These are phyloP conservation scores for Ardeotis arabs DNA, from an alignment of 2,113 vertebrate genomes.

Conservation along the genomic window DNA sequence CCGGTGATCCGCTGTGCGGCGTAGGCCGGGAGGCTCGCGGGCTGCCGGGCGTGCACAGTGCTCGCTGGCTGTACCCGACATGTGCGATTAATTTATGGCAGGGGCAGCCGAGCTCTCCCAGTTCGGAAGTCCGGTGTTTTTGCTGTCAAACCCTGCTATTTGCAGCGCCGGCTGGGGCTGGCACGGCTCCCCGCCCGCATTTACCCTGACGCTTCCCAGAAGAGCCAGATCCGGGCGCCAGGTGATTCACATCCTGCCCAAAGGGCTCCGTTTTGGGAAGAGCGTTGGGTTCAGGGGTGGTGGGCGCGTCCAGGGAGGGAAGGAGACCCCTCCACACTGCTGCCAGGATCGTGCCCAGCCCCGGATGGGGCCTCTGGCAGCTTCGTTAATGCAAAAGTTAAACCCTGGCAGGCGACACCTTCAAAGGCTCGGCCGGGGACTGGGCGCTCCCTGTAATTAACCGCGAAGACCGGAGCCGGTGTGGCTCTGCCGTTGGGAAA, in stretches of 20 bases:
- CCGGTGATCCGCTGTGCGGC: rapidly evolving
- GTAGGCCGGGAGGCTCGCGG: rapidly evolving
- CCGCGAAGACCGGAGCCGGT: neutral
- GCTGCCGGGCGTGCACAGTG: rapidly evolving
- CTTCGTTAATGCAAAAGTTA: neutral
- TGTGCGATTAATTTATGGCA: neutral
- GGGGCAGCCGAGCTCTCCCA: neutral
- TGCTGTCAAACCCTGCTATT: neutral
- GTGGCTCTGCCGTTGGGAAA: conserved; percentile 26
- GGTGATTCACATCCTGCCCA: conserved; percentile 59
- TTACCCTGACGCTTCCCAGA: conserved; percentile 1
- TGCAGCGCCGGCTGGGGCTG: neutral
- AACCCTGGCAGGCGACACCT: neutral
- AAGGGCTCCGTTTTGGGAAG: neutral
- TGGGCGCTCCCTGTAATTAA: conserved; percentile 47
- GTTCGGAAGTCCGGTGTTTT: conserved; percentile 34
- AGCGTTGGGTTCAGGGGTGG: neutral
- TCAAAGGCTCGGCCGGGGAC: neutral
- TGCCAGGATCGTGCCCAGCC: neutral
- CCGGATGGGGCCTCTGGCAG: neutral
- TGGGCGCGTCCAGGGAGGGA: neutral
- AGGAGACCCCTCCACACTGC: neutral
- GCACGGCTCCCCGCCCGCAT: neutral
- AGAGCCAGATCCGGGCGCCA: neutral
- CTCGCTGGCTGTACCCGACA: neutral